Evolutionary conservation across 2,113 vertebrate species (phyloP), one percentile per base, ranked within the genome.

Genomic region (Hemiprocne comata): DNA sequence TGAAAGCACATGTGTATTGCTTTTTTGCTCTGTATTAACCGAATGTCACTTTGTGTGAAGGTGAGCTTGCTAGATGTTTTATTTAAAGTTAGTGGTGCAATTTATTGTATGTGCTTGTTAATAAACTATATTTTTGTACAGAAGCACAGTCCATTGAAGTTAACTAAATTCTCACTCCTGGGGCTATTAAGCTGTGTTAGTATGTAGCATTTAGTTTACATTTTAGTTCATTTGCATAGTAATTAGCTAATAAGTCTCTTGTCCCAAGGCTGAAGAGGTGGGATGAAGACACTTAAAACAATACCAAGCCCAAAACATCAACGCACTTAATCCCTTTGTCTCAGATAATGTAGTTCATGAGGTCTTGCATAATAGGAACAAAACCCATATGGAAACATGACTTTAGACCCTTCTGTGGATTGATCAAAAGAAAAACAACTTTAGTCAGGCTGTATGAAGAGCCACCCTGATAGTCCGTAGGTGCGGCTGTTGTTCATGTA

Each of bases 121-220:
- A 90, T 93, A 97, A 95, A 94, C 78, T 87, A 80, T 95, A 86
- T 94, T 96, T 97, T 92, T 57, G 3, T 69, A 77, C 94, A 91
- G 44, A 91, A 75, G 73, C 90, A 36, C 21, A 4, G 6, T 90
- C 51, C 26, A 77, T 89, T 85, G 36, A 91, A 83, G 28, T 80
- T 69, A 75, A 93, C 82, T 61, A 29, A 95, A 85, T 85, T 87
- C 36, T 64, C 84, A 60, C 76, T 80, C 28, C 40, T 51, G 34
- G 76, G 86, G 40, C 82, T 87, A 28, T 87, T 88, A 81, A 93
- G 42, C 46, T 71, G 25, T 78, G 36, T 82, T 82, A 92, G 82
- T 73, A 84, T 91, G 73, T 81, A 79, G 42, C 51, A 16, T 67
- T 86, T 89, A 51, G 93, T 90, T 94, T 95, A 61, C 46, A 79